Base-by-base conservation (phyloP, 2,797 vertebrate genomes). In the Chromis chromis region DNA sequence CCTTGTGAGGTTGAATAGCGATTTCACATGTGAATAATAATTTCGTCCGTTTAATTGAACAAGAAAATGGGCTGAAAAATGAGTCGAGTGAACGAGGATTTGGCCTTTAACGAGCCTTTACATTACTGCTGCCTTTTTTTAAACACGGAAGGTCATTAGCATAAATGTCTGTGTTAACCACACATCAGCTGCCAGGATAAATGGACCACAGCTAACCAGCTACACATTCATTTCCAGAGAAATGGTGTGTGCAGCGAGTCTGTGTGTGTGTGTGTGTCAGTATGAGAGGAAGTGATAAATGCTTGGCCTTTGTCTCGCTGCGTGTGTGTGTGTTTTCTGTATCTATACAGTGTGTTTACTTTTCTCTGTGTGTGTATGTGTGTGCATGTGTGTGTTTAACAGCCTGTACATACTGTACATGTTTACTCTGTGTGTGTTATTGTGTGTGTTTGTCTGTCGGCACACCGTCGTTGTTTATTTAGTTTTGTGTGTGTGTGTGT, bases 81-180 rank as follows among this genome's bases (percentile, higher is more conserved):
- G 84, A 86, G 42, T 50, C 0, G 21, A 69, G 84, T 59, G 84
- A 79, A 56, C 24, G 21, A 81, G 85, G 78, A 78, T 88, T 88
- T 88, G 79, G 82, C 82, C 88, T 89, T 90, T 89, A 90, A 88
- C 84, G 65, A 91, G 86, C 84, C 85, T 91, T 90, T 86, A 88
- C 86, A 78, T 91, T 78, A 78, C 65, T 17, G 81, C 81, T 79
- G 81, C 75, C 71, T 79, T 81, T 74, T 78, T 82, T 83, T 55
- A 76, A 90, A 81, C 82, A 60, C 24, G 6, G 61, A 50, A 33
- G 77, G 59, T 81, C 88, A 92, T 93, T 93, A 90, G 86, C 88
- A 91, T 92, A 91, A 90, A 91, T 85, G 88, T 91, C 85, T 88
- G 84, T 86, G 86, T 91, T 91, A 92, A 92, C 84, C 78, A 87